These are phyloP conservation scores for Cataglyphis rosenhaueri DNA, from an alignment of 2,888 invertebrate species.

Conservation along the genomic window DNA sequence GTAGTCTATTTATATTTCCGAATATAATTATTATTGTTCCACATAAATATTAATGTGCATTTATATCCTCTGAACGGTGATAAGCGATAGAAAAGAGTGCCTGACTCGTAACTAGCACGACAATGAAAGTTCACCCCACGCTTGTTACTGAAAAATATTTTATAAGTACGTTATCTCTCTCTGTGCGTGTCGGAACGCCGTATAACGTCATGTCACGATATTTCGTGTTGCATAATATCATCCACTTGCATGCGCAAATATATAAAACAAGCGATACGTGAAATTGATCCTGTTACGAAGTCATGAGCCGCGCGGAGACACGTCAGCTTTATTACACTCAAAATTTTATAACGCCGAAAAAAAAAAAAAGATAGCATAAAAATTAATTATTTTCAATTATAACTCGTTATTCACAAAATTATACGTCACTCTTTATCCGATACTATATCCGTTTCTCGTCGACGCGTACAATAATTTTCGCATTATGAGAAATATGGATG, in stretches of 20 bases:
- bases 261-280: conserved; percentile 33
- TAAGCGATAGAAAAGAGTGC: background rate
- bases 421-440: background rate
- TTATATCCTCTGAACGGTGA: background rate
- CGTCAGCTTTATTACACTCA: background rate
- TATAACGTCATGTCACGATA: conserved; percentile 57
- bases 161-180: conserved; percentile 53
- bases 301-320: conserved; percentile 1
- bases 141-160: conserved; percentile 58
- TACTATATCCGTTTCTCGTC: background rate
- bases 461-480: background rate
- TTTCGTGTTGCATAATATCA: conserved; percentile 58
- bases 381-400: background rate
- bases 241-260: conserved; percentile 39
- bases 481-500: background rate
- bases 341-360: background rate
- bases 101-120: conserved; percentile 22
- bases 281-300: conserved; percentile 20
- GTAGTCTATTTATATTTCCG: background rate
- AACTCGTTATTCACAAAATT: background rate
- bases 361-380: background rate
- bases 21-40: background rate
- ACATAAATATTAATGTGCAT: conserved; percentile 15
- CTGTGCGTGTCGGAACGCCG: conserved; percentile 55
- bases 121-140: conserved; percentile 44